Base-by-base conservation (phyloP, 2,797 vertebrate genomes). In the Clarias fuscus region DNA sequence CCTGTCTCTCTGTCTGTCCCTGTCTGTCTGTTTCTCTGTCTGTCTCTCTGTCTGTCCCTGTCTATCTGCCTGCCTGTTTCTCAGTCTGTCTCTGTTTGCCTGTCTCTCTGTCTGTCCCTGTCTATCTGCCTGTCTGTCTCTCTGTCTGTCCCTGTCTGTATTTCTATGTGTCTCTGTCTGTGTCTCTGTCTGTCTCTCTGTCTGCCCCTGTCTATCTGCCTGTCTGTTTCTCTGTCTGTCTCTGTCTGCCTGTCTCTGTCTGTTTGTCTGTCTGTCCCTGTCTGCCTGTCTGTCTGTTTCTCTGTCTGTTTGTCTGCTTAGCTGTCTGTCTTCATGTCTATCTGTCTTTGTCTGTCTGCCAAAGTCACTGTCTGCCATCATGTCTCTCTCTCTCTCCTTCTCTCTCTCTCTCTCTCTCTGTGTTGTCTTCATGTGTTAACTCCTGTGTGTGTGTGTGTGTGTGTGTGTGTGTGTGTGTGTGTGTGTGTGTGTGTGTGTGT, bases 101-200 rank as follows among this genome's bases (percentile, higher is more conserved):
- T 70, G 89, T 95, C 97, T 99, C 96, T 92, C 22, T 78, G 33
- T 59, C 48, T 70, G 4, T n/a, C 22, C n/a, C n/a, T n/a, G n/a
- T n/a, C n/a, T 78, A 27, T 59, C 48, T 70, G 4, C 70, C 68
- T 68, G 27, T 2, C 56, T 84, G 30, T n/a, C 33, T 64, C 6
- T 59, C 65, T 87, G 73, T 81, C 6, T 84, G 71, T 59, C 24
- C 79, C 18, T 76, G 82, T 81, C 81, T 89, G 80, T 89, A 59
- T 90, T 83, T 40, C 56, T 33, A 5, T 68, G 5, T 78, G 17
- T 62, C 87, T 90, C 85, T 88, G 40, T n/a, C 17, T 82, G 11
- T 53, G 24, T 20, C 79, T 86, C n/a, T n/a, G n/a, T n/a, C n/a
- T n/a, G n/a, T n/a, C n/a, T n/a, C n/a, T n/a, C n/a, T n/a, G n/a